Base-by-base conservation (phyloP, 2,888 invertebrate genomes). In the Pimpla rufipes region DNA sequence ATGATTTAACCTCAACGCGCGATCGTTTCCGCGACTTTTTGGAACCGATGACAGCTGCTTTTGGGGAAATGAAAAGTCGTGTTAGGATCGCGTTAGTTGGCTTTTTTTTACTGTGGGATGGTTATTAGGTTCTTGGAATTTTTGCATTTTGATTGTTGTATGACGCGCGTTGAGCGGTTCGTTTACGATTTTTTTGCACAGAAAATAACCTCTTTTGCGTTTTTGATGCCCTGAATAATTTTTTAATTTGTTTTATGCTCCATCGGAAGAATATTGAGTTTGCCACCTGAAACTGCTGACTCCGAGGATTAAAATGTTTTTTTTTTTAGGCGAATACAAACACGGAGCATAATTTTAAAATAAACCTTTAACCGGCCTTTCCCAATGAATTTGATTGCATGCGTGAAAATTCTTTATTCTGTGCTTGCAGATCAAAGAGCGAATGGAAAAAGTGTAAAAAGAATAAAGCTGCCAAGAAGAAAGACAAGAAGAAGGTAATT, bases 381-480 rank as follows among this genome's bases (percentile, higher is more conserved):
- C 29, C 29, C 29, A 29, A 29, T 29, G 2, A 5, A 29, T 29
- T 3, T 29, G 29, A 29, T 29, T 29, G 29, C 29, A 3, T 2
- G 29, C 29, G 2, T 29, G 5, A 29, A 5, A 29, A 29, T 29
- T 62, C 35, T 11, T 40, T 57, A 52, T 42, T 77, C 13, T 23
- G 3, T 80, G 29, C 84, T 91, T 92, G 35, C 81, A 94, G 94
- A 86, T 91, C 92, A 85, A 93, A 93, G 87, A 92, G 91, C 85
- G 94, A 94, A 87, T 94, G 94, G 94, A 94, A 93, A 83, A 94
- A 94, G 87, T 91, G 91, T 85, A 94, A 92, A 87, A 93, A 93
- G 84, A 91, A 89, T 74, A 93, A 93, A 90, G 85, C 89, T 13
- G 81, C 88, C 35, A 93, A 93, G 84, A 93, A 92, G 78, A 93